A percentile compares a stretch with the other conserved stretches of the same genome.
Conservation (phyloP, 64 coral and sea anemone genomes). For the Pachyseris speciosa region DNA sequence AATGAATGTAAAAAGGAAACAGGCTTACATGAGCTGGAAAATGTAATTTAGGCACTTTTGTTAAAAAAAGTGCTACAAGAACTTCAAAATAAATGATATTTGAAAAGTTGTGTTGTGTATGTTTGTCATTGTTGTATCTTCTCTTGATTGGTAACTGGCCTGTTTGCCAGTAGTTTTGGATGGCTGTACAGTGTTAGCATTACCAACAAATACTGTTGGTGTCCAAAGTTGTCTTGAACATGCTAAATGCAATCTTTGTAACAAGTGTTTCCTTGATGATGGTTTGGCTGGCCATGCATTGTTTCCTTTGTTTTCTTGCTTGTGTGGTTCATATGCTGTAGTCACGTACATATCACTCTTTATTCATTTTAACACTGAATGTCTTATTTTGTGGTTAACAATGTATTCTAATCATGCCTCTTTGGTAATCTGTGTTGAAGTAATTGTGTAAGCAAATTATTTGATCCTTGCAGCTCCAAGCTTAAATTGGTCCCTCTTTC, state of each 20-base stretch:
- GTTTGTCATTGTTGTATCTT: constrained; percentile 70
- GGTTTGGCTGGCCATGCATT: constrained; percentile 19
- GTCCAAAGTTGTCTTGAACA: constrained; percentile 43
- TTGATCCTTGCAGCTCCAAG: too few relatives aligned
- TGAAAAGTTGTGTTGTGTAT: background rate
- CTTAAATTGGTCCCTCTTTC: too few relatives aligned
- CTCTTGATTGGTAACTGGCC: constrained; percentile 61
- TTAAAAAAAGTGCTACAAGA: constrained; percentile 19
- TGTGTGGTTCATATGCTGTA: background rate
- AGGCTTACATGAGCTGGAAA: background rate
- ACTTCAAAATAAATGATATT: constrained; percentile 19
- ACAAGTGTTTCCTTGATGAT: background rate
- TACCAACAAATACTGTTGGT: constrained; percentile 4
- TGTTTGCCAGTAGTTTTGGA: constrained; percentile 32
- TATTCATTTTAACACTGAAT: background rate
- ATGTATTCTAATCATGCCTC: background rate
- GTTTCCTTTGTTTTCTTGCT: background rate
- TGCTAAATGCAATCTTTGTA: background rate
- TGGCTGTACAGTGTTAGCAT: constrained; percentile 56
- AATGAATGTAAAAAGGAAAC: background rate
- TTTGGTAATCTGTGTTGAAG: background rate
- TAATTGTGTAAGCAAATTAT: background rate
- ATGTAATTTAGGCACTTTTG: constrained; percentile 34
- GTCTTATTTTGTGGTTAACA: too few relatives aligned
- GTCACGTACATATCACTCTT: background rate